A percentile compares a stretch with the other conserved stretches of the same genome.
These are phyloP conservation scores for Phrynocephalus forsythii DNA, from an alignment of 2,797 vertebrate species.

Conservation along the genomic window DNA sequence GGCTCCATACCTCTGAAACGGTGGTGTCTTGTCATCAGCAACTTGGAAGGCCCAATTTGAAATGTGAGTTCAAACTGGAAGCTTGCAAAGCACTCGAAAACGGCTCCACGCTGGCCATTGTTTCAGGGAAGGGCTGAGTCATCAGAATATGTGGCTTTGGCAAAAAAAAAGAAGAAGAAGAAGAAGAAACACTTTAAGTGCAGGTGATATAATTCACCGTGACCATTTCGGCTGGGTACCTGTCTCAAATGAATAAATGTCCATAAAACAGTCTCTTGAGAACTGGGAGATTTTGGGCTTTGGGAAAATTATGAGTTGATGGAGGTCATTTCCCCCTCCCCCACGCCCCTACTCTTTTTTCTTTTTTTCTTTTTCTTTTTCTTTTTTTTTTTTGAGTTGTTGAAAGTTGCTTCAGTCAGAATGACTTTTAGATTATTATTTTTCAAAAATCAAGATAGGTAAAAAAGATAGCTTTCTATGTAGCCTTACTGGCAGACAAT, in stretches of 20 bases:
- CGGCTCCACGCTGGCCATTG: background rate
- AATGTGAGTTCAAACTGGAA: background rate
- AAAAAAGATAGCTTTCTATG: background rate
- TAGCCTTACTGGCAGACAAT: background rate
- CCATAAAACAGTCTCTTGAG: background rate
- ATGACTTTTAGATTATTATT: background rate
- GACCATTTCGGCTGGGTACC: background rate
- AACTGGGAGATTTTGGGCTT: background rate
- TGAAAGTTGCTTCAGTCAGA: background rate
- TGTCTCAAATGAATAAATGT: background rate
- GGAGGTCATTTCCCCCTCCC: background rate
- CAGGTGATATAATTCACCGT: background rate
- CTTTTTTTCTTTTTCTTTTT: background rate
- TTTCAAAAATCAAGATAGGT: too few species aligned
- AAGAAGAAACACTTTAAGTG: background rate
- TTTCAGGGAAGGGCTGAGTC: background rate
- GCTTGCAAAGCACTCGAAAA: background rate
- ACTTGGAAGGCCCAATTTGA: background rate
- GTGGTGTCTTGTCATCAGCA: conserved; percentile 1
- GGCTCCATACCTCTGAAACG: background rate
- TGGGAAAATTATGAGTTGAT: background rate
- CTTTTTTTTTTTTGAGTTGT: too few species aligned
- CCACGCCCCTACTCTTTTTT: too few species aligned
- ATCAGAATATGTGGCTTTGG: conserved; percentile 2
- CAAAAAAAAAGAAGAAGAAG: background rate